Base-by-base conservation (phyloP, 2,888 invertebrate species). In the Trissolcus japonicus region DNA sequence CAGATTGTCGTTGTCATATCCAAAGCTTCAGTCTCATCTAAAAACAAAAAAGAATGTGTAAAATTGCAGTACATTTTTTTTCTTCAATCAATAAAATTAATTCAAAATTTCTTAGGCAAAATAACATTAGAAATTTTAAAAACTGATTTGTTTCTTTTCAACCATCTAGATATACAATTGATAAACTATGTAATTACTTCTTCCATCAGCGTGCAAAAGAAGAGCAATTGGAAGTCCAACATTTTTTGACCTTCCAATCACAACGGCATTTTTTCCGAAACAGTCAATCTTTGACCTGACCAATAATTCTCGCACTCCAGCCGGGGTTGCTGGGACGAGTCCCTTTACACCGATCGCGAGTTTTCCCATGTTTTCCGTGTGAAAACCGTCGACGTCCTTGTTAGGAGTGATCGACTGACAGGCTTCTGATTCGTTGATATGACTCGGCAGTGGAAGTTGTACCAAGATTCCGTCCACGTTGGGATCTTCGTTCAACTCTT, bases 301-400 rank as follows among this genome's bases (percentile, higher is more conserved):
- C 50, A 91, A 83, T 65, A 91, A 79, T 79, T 90, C 90, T 57
- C 81, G 85, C 2, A 89, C 88, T 57, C 85, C 89, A 17, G 88
- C 79, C 0, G 88, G 88, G 21, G 89, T 89, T 3, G 89, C 89
- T 13, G 89, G 88, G 29, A 87, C 79, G 50, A 89, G 84, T 29
- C 86, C 83, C 35, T 79, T 80, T 13, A 79, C 93, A 85, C 95
- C 95, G 56, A 94, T 88, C 69, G 93, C 92, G 67, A 96, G 90
- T 82, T 93, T 93, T 6, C 97, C 97, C 62, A 97, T 91, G 88
- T 97, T 97, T 13, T 92, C 90, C 72, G 94, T 92, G 88, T 96
- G 95, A 86, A 97, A 97, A 0, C 97, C 97, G 89, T 98, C 97
- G 0, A 98, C 96, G 91, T 98, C 97, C 88, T 98, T 98, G 25